Conservation (phyloP, 2,888 invertebrate species). For the Endomychus coccineus region DNA sequence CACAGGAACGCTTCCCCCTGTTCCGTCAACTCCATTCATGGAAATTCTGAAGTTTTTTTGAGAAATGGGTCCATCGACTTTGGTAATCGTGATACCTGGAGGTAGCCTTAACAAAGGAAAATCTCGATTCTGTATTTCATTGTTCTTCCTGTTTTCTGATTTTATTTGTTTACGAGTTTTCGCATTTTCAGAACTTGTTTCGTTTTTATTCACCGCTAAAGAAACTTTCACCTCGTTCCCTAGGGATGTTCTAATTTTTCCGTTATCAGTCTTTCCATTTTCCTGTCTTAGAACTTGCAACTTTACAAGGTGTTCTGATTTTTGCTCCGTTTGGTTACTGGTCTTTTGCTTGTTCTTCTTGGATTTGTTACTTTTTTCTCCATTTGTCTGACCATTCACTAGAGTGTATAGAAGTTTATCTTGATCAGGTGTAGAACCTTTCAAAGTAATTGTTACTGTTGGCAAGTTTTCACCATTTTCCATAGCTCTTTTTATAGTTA, state of each 20-base stretch:
- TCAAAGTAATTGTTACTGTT: constrained; percentile 68
- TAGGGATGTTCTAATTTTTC: constrained; percentile 16
- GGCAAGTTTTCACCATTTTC: constrained; percentile 59
- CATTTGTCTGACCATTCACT: constrained; percentile 49
- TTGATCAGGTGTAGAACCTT: constrained; percentile 65
- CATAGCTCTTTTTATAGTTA: constrained; percentile 65
- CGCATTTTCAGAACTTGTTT: constrained; percentile 15
- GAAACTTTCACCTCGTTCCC: constrained; percentile 36
- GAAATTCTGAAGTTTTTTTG: constrained; percentile 31
- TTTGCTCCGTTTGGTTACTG: constrained; percentile 20
- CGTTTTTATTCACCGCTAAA: constrained; percentile 27
- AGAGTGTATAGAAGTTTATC: constrained; percentile 68
- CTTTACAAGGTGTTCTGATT: constrained; percentile 16
- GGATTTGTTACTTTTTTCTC: constrained; percentile 30
- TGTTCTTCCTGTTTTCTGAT: constrained; percentile 21
- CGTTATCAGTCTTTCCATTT: constrained; percentile 21
- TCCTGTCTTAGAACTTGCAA: constrained; percentile 16
- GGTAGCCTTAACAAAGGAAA: constrained; percentile 39
- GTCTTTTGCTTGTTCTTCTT: constrained; percentile 29
- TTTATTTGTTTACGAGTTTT: constrained; percentile 13
- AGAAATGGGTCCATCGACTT: constrained; percentile 43
- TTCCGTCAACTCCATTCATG: constrained; percentile 11
- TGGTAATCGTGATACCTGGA: constrained; percentile 45
- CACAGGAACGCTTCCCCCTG: constrained; percentile 17
- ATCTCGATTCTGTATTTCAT: constrained; percentile 26